These are phyloP conservation scores for Zygothrica quintamaculata DNA, from an alignment of 2,888 invertebrate species.

Conservation along the genomic window DNA sequence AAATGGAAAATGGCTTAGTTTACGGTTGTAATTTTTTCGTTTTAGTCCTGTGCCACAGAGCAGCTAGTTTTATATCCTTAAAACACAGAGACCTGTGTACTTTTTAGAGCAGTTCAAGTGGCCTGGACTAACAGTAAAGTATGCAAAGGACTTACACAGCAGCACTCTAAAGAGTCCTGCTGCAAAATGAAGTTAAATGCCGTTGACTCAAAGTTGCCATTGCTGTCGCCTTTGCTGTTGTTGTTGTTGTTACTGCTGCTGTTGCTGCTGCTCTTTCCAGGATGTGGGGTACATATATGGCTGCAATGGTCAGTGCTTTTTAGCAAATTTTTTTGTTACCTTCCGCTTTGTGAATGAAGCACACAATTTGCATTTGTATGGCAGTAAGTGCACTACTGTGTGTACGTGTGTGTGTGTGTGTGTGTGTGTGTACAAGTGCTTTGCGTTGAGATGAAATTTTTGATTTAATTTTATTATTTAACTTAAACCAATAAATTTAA, in stretches of 20 bases:
- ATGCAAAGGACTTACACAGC: constrained; percentile 24
- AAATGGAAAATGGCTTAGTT: too few relatives aligned
- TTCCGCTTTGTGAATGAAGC: constrained; percentile 3
- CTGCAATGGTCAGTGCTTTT: constrained; percentile 19
- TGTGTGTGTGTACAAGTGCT: constrained; percentile 13
- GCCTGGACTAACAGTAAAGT: constrained; percentile 23
- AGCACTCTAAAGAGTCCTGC: constrained; percentile 23
- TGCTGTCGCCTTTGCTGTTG: too few relatives aligned
- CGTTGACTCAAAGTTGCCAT: constrained; percentile 44
- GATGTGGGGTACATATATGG: constrained; percentile 7
- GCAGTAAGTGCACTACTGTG: constrained; percentile 7
- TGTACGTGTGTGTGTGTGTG: constrained; percentile 9
- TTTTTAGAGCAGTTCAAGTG: constrained; percentile 23
- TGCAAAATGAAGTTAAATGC: constrained; percentile 50
- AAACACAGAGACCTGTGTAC: constrained; percentile 20
- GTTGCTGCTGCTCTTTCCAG: constrained; percentile 8
- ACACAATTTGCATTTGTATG: constrained; percentile 46
- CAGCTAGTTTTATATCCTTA: constrained; percentile 26
- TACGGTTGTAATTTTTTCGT: too few relatives aligned
- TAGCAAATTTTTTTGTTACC: not conserved
- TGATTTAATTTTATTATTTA: constrained; percentile 3
- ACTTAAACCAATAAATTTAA: constrained; percentile 24
- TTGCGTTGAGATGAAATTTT: constrained; percentile 35
- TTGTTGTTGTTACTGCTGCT: too few relatives aligned
- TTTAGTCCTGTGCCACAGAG: too few relatives aligned